A percentile compares a stretch with the other conserved stretches of the same genome.
Conservation (phyloP, 2,113 vertebrate species). For the Paraplagusia blochii region DNA sequence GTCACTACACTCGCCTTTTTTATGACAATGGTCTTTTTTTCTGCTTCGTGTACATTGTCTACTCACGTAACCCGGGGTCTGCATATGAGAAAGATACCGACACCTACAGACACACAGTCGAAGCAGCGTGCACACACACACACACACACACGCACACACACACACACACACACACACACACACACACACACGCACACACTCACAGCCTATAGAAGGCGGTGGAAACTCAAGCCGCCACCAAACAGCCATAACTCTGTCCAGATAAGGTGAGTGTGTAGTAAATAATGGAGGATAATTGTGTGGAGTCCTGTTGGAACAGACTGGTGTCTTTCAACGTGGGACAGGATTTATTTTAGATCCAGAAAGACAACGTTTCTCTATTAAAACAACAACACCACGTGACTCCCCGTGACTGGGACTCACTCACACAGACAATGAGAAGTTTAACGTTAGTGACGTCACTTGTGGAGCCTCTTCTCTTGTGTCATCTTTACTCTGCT, state of each 20-base stretch:
- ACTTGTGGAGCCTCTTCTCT: too few relatives aligned
- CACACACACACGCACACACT: neutral
- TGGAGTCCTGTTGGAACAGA: conserved; percentile 14
- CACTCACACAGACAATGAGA: conserved; percentile 5
- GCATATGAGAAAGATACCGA: too few relatives aligned
- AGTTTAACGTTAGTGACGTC: too few relatives aligned
- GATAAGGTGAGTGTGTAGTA: conserved; percentile 27
- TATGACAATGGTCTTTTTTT: too few relatives aligned
- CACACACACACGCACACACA: neutral
- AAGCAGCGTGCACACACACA: neutral
- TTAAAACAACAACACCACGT: conserved; percentile 55
- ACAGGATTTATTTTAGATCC: conserved; percentile 13
- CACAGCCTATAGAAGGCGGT: conserved; percentile 1
- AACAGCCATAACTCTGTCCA: conserved; percentile 30
- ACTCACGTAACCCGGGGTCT: too few relatives aligned
- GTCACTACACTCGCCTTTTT: too few relatives aligned
- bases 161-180: conserved; percentile 9
- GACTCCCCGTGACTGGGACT: conserved; percentile 40
- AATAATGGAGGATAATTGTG: conserved; percentile 37
- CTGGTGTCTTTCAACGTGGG: conserved; percentile 39
- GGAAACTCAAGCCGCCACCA: conserved; percentile 15
- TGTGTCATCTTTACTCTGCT: too few relatives aligned
- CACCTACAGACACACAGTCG: neutral
- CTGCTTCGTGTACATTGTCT: too few relatives aligned
- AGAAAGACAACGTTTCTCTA: neutral